Evolutionary conservation across 2,888 invertebrate species (phyloP), one percentile per base, ranked within the genome.

Genomic region (Beris chalybata): DNA sequence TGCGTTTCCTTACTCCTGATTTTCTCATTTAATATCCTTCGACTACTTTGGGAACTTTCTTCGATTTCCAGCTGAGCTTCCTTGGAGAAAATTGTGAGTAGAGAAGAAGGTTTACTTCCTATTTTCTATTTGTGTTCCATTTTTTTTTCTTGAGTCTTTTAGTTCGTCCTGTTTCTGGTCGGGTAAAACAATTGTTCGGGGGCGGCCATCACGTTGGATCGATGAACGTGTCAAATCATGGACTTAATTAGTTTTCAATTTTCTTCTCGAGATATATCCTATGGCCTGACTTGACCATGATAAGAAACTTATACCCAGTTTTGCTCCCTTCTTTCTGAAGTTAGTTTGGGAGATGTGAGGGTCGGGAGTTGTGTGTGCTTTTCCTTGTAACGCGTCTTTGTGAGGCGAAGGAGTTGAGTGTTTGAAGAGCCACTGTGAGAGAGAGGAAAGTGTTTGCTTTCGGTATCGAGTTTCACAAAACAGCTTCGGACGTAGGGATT

Each of bases 161-260:
- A 13, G 5, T 22, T 22, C 22, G 11, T 13, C 7, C 52, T 29
- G 22, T 22, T 12, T 22, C 6, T 22, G 45, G 45, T 45, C 12
- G 58, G 45, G 47, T 58, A 47, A 30, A 45, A 58, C 47, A 30
- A 45, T 58, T 44, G 58, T 45, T 58, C 22, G 29, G 13, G 15
- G 29, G 11, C 13, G 58, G 63, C 48, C 63, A 67, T 63, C 63
- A 67, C 63, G 66, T 59, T 59, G 63, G 44, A 63, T 67, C 66
- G 66, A 63, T 67, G 66, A 63, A 67, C 66, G 66, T 67, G 66
- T 67, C 66, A 67, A 67, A 67, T 67, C 66, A 63, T 61, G 61
- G 66, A 67, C 66, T 67, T 67, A 63, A 67, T 67, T 67, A 67
- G 66, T 67, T 67, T 67, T 67, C 66, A 67, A 67, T 67, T 67